Evolutionary conservation across 2,888 invertebrate species (phyloP).

Genomic region (Halocaridina rubra): DNA sequence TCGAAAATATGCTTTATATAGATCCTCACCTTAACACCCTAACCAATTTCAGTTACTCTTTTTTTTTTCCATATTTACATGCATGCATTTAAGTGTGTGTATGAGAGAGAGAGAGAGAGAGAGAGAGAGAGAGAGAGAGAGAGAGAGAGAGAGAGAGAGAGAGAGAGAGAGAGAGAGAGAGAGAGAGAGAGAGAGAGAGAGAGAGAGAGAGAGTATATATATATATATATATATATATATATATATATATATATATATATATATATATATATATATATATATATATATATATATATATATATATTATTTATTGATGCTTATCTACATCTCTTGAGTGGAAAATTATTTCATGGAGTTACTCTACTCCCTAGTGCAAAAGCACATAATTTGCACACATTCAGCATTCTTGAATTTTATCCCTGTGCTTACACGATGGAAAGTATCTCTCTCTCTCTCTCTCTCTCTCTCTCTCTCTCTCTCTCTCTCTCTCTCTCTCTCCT

Average conservation of each 20-base stretch:
- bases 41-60: too few relatives aligned
- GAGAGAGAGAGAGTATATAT: neutral
- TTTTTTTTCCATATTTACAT: too few relatives aligned
- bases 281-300: slow-evolving; percentile 22
- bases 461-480: neutral
- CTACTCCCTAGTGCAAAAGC: too few relatives aligned
- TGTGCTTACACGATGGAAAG: neutral
- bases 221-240: neutral
- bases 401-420: too few relatives aligned
- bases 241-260: slow-evolving; percentile 1
- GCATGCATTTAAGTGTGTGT: too few relatives aligned
- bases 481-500: neutral
- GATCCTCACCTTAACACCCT: too few relatives aligned
- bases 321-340: too few relatives aligned
- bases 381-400: too few relatives aligned
- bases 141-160: slow-evolving; percentile 16
- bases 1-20: too few relatives aligned
- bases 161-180: slow-evolving; percentile 3
- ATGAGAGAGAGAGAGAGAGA: neutral
- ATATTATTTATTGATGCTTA: too few relatives aligned
- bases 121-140: neutral
- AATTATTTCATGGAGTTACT: too few relatives aligned
- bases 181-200: slow-evolving; percentile 31
- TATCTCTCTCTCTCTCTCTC: neutral
- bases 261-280: slow-evolving; percentile 14